These are phyloP conservation scores for Hipposideros larvatus DNA, from an alignment of 2,797 vertebrate species.

Conservation along the genomic window DNA sequence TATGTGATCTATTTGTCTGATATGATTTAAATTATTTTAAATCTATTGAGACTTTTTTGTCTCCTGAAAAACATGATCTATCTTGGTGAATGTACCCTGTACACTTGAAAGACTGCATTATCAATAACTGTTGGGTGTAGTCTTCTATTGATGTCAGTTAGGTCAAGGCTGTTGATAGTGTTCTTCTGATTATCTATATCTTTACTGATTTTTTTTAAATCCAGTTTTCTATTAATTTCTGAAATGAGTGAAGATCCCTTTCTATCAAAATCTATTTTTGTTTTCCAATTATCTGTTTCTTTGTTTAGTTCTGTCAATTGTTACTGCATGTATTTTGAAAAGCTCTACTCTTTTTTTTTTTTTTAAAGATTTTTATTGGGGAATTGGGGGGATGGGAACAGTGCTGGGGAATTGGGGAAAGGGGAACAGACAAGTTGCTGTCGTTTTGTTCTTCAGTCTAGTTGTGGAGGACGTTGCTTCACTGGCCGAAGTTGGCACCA, in stretches of 20 bases:
- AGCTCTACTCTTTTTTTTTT: background rate
- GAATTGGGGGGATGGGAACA: too few species aligned
- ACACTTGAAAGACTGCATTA: background rate
- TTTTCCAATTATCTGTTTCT: background rate
- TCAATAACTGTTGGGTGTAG: background rate
- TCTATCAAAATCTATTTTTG: background rate
- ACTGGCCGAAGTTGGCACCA: too few species aligned
- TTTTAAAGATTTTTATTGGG: too few species aligned
- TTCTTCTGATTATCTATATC: background rate
- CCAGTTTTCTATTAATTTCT: background rate
- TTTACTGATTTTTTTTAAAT: background rate
- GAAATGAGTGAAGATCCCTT: background rate
- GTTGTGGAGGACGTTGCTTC: too few species aligned
- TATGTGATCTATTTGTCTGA: background rate
- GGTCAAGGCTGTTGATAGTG: background rate
- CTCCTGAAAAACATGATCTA: background rate
- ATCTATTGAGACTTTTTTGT: background rate
- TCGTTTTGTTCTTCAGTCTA: too few species aligned
- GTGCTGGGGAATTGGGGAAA: too few species aligned
- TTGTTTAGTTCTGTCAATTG: background rate
- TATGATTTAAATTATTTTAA: background rate
- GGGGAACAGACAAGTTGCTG: too few species aligned
- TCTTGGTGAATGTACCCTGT: background rate
- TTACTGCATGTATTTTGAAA: background rate
- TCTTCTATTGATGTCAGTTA: background rate